Evolutionary conservation across 2,797 vertebrate genomes (phyloP).

Genomic region (Heliangelus exortis): DNA sequence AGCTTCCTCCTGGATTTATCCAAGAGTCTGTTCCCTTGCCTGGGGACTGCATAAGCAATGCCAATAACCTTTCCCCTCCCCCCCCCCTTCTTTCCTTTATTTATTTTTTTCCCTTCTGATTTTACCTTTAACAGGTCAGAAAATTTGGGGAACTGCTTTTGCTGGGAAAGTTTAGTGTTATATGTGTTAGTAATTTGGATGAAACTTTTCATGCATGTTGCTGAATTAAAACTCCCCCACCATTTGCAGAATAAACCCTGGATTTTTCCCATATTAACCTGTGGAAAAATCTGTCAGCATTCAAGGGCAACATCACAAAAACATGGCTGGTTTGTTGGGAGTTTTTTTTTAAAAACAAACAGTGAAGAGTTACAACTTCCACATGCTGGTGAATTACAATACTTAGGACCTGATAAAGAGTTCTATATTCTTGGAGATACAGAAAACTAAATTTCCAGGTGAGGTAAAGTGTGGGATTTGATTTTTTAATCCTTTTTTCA

Average conservation of each 20-base stretch:
- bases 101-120: neutral
- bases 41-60: neutral
- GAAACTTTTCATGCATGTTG: neutral
- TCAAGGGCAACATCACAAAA: neutral
- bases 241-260: neutral
- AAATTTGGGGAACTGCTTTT: neutral
- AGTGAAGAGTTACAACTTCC: neutral
- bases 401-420: neutral
- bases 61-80: neutral
- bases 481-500: neutral
- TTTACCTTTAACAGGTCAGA: neutral
- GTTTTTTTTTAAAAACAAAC: neutral
- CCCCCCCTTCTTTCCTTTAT: too few relatives aligned
- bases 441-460: neutral
- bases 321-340: neutral
- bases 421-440: neutral
- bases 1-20: slow-evolving; percentile 11
- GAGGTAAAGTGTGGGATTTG: neutral
- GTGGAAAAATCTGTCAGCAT: neutral
- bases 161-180: neutral
- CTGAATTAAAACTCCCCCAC: neutral
- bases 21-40: neutral
- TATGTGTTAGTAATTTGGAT: neutral
- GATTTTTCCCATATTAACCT: neutral
- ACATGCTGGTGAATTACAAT: neutral